Base-by-base conservation (phyloP, 1,140 invertebrate genomes). In the Mylabris phalerata region DNA sequence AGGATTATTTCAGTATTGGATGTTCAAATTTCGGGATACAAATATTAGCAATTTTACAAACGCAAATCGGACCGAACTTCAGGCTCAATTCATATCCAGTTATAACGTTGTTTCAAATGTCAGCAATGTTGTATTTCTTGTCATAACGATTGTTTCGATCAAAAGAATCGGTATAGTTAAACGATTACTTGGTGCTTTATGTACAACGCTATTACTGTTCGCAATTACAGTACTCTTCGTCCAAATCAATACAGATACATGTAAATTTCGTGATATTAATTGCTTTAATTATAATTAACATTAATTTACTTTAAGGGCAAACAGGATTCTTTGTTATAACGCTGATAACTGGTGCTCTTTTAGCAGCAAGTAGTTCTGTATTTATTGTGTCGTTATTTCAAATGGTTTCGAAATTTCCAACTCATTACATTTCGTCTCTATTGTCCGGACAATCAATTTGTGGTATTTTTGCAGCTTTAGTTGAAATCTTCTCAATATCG, bases 11-110 rank as follows among this genome's bases (percentile, higher is more conserved):
- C n/a, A 54, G 51, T 54, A 54, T 25, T 54, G 51, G 51, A 54
- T 54, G 51, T 54, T 32, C 27, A 54, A 54, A 46, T 54, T 54
- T 26, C 41, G 51, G 3, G 43, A 54, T 43, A 43, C 43, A 32
- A 32, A 32, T 9, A 32, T 3, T 9, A 32, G 42, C n/a, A 45
- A 45, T 38, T 25, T 27, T 5, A 54, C 27, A 32, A 11, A 45
- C 19, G 51, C 13, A 7, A 44, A 54, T 45, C 45, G 26, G 27
- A 54, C 51, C n/a, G 42, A 42, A 2, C 40, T 52, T 3, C 50
- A 52, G 19, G 40, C 50, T 5, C 9, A 52, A 42, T 52, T 52
- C 40, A 43, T 41, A 6, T 19, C 50, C 4, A 25, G 11, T 26
- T 41, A 19, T 26, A 43, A 6, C 5, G 42, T 52, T 3, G 26